phyloP scores from a whole-genome alignment of 2,888 invertebrate genomes.

The Gari tellinella region DNA sequence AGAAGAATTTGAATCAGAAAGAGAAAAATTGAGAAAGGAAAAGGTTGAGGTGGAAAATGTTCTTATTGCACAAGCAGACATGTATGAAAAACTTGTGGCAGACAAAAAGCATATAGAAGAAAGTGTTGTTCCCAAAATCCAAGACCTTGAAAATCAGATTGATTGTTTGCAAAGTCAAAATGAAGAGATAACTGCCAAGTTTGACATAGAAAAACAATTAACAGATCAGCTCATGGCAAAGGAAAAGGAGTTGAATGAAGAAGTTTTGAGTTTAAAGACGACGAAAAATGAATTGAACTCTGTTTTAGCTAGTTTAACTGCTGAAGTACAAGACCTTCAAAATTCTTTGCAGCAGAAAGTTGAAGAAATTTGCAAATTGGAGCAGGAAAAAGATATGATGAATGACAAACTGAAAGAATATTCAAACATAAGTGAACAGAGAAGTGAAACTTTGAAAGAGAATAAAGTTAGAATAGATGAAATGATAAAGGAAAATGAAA shows the following conservation, averaged over 20 bases:
- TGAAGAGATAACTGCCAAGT: neutral
- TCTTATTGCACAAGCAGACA: slow-evolving; percentile 34
- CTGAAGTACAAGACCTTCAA: no score
- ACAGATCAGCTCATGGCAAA: no score
- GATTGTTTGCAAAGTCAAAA: neutral
- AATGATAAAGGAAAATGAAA: no score
- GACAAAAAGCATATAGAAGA: slow-evolving; percentile 13
- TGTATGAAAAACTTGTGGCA: slow-evolving; percentile 14
- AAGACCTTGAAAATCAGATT: neutral
- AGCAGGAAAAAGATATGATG: slow-evolving; percentile 15
- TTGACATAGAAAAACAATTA: neutral
- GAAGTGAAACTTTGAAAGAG: neutral
- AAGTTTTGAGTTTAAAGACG: no score
- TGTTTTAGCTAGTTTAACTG: no score
- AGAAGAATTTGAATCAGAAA: neutral
- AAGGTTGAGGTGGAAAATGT: neutral
- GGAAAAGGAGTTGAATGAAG: no score
- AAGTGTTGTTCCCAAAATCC: no score
- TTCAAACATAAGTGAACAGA: neutral
- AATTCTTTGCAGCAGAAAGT: neutral
- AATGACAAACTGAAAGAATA: slow-evolving; percentile 6
- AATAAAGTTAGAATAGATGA: no score
- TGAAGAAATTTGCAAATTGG: neutral
- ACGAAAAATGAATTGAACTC: no score
- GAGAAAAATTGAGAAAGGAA: neutral